Evolutionary conservation across 2,113 vertebrate species (phyloP).

Genomic region (Syngnathus typhle): DNA sequence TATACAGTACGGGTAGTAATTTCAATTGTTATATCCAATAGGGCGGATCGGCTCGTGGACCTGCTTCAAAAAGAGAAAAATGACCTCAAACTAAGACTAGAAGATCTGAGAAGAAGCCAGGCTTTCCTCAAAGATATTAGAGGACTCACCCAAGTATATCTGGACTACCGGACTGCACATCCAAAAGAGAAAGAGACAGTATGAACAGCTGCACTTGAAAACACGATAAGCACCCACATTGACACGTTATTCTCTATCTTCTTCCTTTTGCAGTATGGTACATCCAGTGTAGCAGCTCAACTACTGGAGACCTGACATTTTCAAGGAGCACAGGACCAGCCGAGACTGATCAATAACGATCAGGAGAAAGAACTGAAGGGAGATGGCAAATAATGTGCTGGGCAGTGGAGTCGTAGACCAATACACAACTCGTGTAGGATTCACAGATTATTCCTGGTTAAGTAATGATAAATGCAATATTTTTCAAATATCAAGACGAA

Average conservation of each 20-base stretch:
- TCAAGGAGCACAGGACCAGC: slow-evolving; percentile 68
- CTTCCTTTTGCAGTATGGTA: slow-evolving; percentile 74
- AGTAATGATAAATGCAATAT: neutral
- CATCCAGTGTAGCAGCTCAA: slow-evolving; percentile 81
- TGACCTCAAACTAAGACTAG: slow-evolving; percentile 64
- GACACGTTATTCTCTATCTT: neutral
- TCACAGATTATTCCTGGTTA: neutral
- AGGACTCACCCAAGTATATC: slow-evolving; percentile 72
- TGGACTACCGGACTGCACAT: slow-evolving; percentile 52
- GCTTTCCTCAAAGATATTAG: slow-evolving; percentile 73
- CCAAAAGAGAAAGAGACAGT: slow-evolving; percentile 65
- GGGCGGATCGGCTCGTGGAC: slow-evolving; percentile 68
- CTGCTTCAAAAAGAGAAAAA: slow-evolving; percentile 69
- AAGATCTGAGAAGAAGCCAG: slow-evolving; percentile 65
- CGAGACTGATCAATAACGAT: slow-evolving; percentile 61
- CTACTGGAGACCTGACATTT: slow-evolving; percentile 73
- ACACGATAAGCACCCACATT: neutral
- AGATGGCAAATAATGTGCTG: slow-evolving; percentile 23
- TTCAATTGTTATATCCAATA: slow-evolving; percentile 40
- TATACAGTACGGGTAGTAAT: no score
- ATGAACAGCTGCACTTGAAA: neutral
- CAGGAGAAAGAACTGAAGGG: slow-evolving; percentile 50
- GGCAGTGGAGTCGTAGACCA: neutral
- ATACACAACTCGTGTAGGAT: neutral
- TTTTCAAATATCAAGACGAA: neutral